Evolutionary conservation across 2,797 vertebrate genomes (phyloP).

Genomic region (Sebastes diploproa): DNA sequence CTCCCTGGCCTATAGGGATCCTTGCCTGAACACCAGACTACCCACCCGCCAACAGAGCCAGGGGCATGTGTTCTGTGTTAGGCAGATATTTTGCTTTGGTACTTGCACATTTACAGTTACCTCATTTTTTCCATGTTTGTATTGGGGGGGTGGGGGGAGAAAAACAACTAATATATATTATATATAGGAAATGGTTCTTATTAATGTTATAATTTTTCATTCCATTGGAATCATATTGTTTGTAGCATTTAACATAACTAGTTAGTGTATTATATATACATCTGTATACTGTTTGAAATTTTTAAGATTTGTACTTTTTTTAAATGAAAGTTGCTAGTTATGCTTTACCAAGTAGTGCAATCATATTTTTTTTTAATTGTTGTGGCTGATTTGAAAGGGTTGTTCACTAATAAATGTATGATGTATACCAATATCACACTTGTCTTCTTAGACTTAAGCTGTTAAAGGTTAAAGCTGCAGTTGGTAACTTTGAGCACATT

Average conservation of each 20-base stretch:
- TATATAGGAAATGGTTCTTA: constrained; percentile 99
- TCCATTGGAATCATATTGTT: constrained; percentile 99
- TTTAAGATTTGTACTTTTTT: constrained; percentile 99
- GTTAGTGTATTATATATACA: constrained; percentile 99
- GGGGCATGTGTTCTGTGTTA: constrained; percentile 96
- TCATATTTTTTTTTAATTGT: constrained; percentile 99
- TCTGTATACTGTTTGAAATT: constrained; percentile 99
- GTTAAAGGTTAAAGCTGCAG: background rate
- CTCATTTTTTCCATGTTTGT: constrained; percentile 99
- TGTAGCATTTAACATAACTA: constrained; percentile 99
- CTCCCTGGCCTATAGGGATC: constrained; percentile 90
- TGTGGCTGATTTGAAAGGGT: constrained; percentile 99
- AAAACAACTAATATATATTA: constrained; percentile 99
- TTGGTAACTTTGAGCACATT: background rate
- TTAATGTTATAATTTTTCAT: constrained; percentile 99
- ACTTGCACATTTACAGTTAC: constrained; percentile 99
- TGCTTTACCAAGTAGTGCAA: constrained; percentile 99
- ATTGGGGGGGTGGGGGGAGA: constrained; percentile 88
- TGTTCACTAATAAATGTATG: constrained; percentile 99
- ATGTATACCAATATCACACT: constrained; percentile 90
- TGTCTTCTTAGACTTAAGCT: constrained; percentile 13
- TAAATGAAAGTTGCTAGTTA: constrained; percentile 99
- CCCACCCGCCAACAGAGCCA: constrained; percentile 88
- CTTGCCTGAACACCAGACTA: constrained; percentile 84
- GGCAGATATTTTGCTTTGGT: constrained; percentile 98